A percentile compares a stretch with the other conserved stretches of the same genome.
Evolutionary conservation across 2,888 invertebrate species (phyloP).

Genomic region (Drosophila robusta): DNA sequence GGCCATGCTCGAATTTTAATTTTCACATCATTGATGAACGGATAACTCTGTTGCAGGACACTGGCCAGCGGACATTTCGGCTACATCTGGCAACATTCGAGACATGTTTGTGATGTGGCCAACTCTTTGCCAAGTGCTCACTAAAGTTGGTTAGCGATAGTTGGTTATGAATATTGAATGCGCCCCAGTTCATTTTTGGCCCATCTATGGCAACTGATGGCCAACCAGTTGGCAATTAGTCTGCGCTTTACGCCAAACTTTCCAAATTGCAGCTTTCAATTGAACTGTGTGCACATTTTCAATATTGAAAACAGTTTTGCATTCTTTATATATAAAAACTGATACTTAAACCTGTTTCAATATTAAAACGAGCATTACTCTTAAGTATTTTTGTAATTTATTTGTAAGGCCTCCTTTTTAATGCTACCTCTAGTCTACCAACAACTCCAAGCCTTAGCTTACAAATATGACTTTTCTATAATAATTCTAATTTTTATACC

Average conservation of each 20-base stretch:
- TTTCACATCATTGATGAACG: slow-evolving; percentile 78
- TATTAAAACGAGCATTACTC: not conserved
- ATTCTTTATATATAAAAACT: too few species aligned
- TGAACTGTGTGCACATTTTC: not conserved
- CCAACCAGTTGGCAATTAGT: slow-evolving; percentile 12
- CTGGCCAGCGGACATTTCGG: not conserved
- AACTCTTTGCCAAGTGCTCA: too few species aligned
- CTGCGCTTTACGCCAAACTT: slow-evolving; percentile 4
- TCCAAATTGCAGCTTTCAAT: not conserved
- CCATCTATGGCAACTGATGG: slow-evolving; percentile 10
- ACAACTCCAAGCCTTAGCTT: too few species aligned
- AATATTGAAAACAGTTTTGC: too few species aligned
- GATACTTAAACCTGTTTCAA: not conserved
- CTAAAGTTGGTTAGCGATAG: not conserved
- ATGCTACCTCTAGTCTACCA: too few species aligned
- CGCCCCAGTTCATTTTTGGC: slow-evolving; percentile 12
- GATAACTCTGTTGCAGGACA: slow-evolving; percentile 39
- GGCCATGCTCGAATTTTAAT: slow-evolving; percentile 63
- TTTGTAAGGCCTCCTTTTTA: too few species aligned
- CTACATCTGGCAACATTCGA: slow-evolving; percentile 29
- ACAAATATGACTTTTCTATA: too few species aligned
- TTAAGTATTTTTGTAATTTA: not conserved
- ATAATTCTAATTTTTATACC: too few species aligned
- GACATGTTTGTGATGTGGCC: slow-evolving; percentile 36
- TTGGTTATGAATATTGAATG: slow-evolving; percentile 58